Evolutionary conservation across 2,888 invertebrate genomes (phyloP), one percentile per base, ranked within the genome.

Genomic region (Seira ritae): DNA sequence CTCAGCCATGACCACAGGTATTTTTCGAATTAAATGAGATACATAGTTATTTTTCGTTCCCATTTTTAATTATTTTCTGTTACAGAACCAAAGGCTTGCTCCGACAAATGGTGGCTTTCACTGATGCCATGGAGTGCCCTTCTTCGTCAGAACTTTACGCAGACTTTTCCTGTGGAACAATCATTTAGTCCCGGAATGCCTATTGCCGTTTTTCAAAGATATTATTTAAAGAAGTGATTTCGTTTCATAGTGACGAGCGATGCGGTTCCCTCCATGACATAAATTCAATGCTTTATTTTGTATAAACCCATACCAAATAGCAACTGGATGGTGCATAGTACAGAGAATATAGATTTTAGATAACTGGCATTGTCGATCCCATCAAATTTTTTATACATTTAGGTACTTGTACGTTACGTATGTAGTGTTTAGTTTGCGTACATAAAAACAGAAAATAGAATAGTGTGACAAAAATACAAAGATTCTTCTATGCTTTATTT

Each of bases 1-100:
- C 88, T 92, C 55, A 90, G 91, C 70, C 91, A 91, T 84, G 90
- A 90, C 88, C 89, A 90, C 83, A 85, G 91, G 92, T 92, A 90
- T n/a, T n/a, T n/a, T n/a, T n/a, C n/a, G n/a, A n/a, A n/a, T n/a
- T 91, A 91, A 90, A 86, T 79, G n/a, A n/a, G n/a, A n/a, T n/a
- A n/a, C n/a, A n/a, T n/a, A n/a, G n/a, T n/a, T n/a, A n/a, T n/a
- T n/a, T n/a, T n/a, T n/a, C n/a, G n/a, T n/a, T n/a, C n/a, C n/a
- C n/a, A n/a, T n/a, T n/a, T n/a, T n/a, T n/a, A n/a, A n/a, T n/a
- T n/a, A n/a, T 15, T 12, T 66, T 69, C 20, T 79, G 62, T 50
- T 4, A 10, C 83, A 89, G 89, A 78, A 86, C 88, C n/a, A 86
- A 76, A 80, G 89, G 87, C 10, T 76, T 88, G 8, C 78, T 89